Conservation (phyloP, 2,113 vertebrate genomes). For the Urocitellus parryii region DNA sequence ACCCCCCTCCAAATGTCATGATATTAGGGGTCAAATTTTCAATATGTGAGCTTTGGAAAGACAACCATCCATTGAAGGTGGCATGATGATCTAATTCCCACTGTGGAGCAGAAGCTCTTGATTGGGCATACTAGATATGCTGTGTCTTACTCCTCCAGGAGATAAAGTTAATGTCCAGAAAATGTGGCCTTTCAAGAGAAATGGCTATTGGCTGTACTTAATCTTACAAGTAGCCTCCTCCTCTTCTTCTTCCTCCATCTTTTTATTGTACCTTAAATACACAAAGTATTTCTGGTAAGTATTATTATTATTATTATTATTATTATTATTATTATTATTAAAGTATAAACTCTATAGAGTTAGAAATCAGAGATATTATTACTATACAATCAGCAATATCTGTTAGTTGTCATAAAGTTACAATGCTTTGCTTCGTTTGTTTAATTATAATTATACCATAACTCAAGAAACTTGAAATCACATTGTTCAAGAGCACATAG, state of each 20-base stretch:
- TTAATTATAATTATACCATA: neutral
- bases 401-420: neutral
- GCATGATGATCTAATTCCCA: neutral
- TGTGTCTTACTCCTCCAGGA: neutral
- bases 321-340: conserved; percentile 25
- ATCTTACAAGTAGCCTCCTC: neutral
- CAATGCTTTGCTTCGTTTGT: neutral
- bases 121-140: neutral
- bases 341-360: neutral
- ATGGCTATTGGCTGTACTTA: neutral
- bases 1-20: too few relatives aligned
- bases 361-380: neutral
- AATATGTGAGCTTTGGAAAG: neutral
- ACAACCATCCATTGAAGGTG: neutral
- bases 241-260: neutral
- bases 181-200: neutral
- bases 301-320: neutral
- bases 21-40: neutral
- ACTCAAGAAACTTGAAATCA: conserved; percentile 23
- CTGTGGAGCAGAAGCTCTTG: neutral
- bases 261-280: neutral
- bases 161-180: neutral
- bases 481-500: neutral
- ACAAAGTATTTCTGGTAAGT: neutral
- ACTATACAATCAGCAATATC: neutral